Percentiles rank a stretch among this genome's conserved stretches.
These are phyloP conservation scores for Emydoidea blandingii DNA, from an alignment of 2,797 vertebrate species.

Conservation along the genomic window DNA sequence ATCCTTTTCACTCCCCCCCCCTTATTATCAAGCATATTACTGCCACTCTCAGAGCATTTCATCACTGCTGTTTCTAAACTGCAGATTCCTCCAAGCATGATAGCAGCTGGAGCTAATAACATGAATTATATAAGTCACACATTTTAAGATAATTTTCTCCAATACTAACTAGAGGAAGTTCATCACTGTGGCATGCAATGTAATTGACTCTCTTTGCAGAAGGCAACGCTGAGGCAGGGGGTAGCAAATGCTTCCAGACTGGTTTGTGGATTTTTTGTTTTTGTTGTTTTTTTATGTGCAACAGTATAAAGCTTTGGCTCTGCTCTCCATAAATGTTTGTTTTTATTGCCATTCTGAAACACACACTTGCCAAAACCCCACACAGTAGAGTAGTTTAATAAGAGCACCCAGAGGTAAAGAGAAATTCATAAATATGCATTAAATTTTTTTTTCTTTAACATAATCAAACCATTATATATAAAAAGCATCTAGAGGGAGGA, in stretches of 20 bases:
- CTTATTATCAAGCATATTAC: slow-evolving; percentile 35
- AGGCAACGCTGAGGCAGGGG: neutral
- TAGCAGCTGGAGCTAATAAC: slow-evolving; percentile 40
- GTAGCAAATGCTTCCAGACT: neutral
- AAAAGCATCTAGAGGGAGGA: neutral
- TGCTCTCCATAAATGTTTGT: neutral
- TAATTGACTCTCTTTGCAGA: slow-evolving; percentile 6
- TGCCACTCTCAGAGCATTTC: slow-evolving; percentile 30
- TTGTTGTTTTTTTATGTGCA: neutral
- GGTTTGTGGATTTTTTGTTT: neutral
- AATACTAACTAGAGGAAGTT: neutral
- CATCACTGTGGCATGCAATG: neutral
- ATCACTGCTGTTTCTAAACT: slow-evolving; percentile 37
- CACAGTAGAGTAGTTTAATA: neutral
- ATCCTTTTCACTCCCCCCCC: slow-evolving; percentile 25
- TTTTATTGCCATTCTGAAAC: neutral
- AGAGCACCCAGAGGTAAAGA: neutral
- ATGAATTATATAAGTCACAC: slow-evolving; percentile 3
- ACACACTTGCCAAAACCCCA: neutral
- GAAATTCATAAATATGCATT: neutral
- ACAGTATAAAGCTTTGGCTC: neutral
- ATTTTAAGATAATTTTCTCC: slow-evolving; percentile 30
- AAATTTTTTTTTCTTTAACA: neutral
- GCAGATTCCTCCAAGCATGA: slow-evolving; percentile 24
- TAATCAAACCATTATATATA: fast-evolving